Percentiles rank a stretch among this genome's conserved stretches.
Evolutionary conservation across 2,113 vertebrate species (phyloP).

Genomic region (Platysteira castanea): DNA sequence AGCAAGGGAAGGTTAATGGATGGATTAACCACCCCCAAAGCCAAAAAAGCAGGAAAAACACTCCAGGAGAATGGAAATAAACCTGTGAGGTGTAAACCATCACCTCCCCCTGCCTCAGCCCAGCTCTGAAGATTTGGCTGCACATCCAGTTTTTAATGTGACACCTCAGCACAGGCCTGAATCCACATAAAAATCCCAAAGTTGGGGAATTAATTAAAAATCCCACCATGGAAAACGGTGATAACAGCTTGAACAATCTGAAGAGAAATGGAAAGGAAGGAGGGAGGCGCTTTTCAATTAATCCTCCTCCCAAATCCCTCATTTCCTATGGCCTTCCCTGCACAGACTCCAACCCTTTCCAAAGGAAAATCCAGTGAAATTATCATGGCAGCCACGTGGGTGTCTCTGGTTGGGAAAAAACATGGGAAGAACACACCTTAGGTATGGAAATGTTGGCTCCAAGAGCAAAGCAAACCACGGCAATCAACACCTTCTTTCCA

Average conservation of each 20-base stretch:
- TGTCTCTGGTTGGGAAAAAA: neutral
- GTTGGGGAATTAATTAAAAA: constrained; percentile 36
- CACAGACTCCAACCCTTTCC: neutral
- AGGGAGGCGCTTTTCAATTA: constrained; percentile 24
- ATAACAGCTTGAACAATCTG: constrained; percentile 26
- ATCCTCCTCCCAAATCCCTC: neutral
- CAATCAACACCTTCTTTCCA: neutral
- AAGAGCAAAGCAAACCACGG: neutral
- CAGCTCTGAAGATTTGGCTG: constrained; percentile 31
- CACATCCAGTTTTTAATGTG: neutral
- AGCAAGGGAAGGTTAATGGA: neutral
- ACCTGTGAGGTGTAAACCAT: neutral
- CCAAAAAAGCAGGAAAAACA: neutral
- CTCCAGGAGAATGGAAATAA: neutral
- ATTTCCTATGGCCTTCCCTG: neutral
- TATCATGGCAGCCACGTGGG: neutral
- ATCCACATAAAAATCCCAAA: constrained; percentile 32
- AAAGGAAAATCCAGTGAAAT: neutral
- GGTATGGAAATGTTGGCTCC: neutral
- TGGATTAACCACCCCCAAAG: neutral
- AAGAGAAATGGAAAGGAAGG: constrained; percentile 32
- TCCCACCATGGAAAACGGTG: constrained; percentile 38
- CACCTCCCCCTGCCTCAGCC: neutral
- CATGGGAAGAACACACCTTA: neutral
- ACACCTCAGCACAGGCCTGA: neutral